A percentile compares a stretch with the other conserved stretches of the same genome.
Conservation (phyloP, 2,113 vertebrate genomes). For the Sturnira hondurensis region DNA sequence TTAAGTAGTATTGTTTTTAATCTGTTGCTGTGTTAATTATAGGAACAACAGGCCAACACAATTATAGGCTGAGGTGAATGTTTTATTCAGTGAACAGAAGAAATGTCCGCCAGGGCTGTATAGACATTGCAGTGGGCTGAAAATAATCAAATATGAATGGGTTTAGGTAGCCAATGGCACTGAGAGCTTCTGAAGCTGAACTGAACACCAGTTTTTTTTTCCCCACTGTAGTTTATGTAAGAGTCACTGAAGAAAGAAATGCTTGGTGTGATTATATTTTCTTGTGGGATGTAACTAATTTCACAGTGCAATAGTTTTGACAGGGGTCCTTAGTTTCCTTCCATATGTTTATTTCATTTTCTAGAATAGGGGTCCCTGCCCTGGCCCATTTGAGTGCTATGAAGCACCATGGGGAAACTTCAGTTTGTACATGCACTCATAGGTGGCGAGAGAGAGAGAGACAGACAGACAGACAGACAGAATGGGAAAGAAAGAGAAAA, state of each 20-base stretch:
- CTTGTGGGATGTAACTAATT: slow-evolving; percentile 72
- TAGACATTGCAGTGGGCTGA: slow-evolving; percentile 55
- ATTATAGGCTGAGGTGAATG: slow-evolving; percentile 35
- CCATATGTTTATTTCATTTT: slow-evolving; percentile 62
- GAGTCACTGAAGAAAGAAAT: slow-evolving; percentile 70
- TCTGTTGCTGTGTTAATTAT: slow-evolving; percentile 62
- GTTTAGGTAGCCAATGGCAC: slow-evolving; percentile 56
- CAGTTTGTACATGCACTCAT: slow-evolving; percentile 3
- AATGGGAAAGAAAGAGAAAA: neutral
- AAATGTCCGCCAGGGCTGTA: slow-evolving; percentile 60
- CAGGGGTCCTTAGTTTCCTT: slow-evolving; percentile 65
- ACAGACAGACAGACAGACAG: neutral
- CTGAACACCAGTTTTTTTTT: slow-evolving; percentile 33
- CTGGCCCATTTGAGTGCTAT: slow-evolving; percentile 56
- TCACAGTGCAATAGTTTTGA: slow-evolving; percentile 73
- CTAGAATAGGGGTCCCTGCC: slow-evolving; percentile 22
- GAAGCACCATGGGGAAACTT: neutral
- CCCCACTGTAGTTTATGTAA: slow-evolving; percentile 43
- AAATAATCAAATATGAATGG: slow-evolving; percentile 62
- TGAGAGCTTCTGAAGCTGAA: slow-evolving; percentile 56
- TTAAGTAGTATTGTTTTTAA: slow-evolving; percentile 61
- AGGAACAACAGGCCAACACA: neutral
- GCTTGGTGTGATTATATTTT: slow-evolving; percentile 61
- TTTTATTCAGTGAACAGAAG: slow-evolving; percentile 57
- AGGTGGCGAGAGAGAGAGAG: neutral